Conservation (phyloP, 2,797 vertebrate species). For the Amazona ochrocephala region DNA sequence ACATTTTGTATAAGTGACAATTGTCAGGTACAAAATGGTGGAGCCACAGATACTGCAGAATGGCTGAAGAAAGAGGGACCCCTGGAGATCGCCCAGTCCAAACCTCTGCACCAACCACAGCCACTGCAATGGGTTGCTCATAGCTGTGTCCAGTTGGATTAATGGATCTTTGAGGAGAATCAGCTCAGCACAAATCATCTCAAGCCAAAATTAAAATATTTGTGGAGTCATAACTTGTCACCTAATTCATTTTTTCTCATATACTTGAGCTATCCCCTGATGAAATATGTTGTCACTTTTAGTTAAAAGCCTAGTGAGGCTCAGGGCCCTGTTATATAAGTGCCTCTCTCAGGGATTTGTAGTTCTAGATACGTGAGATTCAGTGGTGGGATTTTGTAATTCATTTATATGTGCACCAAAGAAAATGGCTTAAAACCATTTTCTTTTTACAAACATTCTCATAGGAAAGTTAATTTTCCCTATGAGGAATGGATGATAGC, state of each 20-base stretch:
- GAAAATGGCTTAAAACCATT: not conserved
- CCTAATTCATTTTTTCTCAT: not conserved
- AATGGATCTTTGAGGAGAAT: not conserved
- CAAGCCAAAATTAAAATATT: not conserved
- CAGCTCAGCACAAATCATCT: not conserved
- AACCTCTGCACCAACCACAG: fast-evolving
- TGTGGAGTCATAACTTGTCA: not conserved
- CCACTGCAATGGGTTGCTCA: not conserved
- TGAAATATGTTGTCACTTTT: not conserved
- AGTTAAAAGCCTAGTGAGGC: not conserved
- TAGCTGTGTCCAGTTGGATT: not conserved
- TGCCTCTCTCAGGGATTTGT: not conserved
- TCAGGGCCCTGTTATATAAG: not conserved
- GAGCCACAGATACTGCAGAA: not conserved
- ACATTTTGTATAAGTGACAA: fast-evolving
- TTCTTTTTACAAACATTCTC: not conserved
- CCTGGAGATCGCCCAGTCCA: not conserved
- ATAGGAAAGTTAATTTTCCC: not conserved
- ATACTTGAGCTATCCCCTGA: not conserved
- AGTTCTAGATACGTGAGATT: not conserved
- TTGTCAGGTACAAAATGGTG: not conserved
- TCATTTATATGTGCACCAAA: not conserved
- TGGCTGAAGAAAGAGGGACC: not conserved
- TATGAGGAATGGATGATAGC: not conserved
- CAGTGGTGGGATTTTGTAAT: not conserved